phyloP scores from a whole-genome alignment of 2,888 invertebrate species.

The Cheilosia impressa region DNA sequence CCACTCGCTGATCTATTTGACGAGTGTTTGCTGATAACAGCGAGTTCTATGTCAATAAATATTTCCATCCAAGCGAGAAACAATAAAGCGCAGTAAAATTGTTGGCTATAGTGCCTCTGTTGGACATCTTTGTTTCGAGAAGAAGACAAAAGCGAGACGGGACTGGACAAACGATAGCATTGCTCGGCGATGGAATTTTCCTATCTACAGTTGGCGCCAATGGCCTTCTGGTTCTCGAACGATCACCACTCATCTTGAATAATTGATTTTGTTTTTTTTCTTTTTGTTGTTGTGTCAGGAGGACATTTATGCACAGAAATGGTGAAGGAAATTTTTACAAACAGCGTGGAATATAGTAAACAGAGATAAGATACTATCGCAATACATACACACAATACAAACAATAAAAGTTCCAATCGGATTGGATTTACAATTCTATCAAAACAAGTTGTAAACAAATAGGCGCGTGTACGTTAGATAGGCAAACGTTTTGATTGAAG shows the following conservation, averaged over 20 bases:
- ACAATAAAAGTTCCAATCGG: conserved; percentile 3
- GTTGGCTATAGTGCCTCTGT: background rate
- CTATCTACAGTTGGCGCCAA: conserved; percentile 1
- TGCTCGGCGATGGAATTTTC: conserved; percentile 41
- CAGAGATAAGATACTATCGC: conserved; percentile 22
- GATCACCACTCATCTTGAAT: conserved; percentile 2
- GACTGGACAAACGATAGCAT: background rate
- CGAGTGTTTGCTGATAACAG: conserved; percentile 14
- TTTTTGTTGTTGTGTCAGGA: background rate
- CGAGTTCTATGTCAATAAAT: conserved; percentile 9
- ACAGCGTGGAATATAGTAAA: conserved; percentile 2
- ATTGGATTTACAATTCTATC: background rate
- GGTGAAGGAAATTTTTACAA: conserved; percentile 4
- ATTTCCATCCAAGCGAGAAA: background rate
- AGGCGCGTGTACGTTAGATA: background rate
- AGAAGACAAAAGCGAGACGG: background rate
- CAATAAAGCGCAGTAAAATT: conserved; percentile 5
- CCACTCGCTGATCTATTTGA: background rate
- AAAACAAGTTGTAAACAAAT: conserved; percentile 24
- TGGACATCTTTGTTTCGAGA: background rate
- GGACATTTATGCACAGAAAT: background rate
- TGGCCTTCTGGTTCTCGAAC: background rate
- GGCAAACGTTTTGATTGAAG: background rate
- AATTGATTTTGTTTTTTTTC: background rate
- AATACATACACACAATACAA: background rate